phyloP scores from a whole-genome alignment of 2,113 vertebrate genomes.

The Scolopax mira region DNA sequence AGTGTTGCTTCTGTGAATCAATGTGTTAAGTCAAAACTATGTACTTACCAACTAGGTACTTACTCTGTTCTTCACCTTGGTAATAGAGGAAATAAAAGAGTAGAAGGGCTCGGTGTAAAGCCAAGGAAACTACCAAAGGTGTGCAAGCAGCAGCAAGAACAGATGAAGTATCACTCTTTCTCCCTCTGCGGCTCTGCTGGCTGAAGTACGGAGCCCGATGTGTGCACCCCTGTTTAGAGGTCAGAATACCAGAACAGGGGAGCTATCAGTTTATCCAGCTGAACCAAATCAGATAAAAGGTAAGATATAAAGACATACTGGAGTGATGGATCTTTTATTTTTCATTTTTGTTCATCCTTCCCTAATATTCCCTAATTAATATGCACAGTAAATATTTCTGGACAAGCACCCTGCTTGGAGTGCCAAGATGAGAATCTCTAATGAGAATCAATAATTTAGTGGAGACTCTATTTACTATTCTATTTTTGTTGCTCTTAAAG shows the following conservation, averaged over 20 bases:
- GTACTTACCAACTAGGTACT: not conserved
- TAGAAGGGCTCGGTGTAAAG: not conserved
- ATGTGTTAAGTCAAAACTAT: not conserved
- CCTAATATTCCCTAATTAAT: not conserved
- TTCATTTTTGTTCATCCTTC: not conserved
- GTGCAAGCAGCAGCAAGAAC: not conserved
- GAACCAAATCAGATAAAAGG: not conserved
- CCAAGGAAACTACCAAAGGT: not conserved
- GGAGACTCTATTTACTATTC: not conserved
- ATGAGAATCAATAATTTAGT: slow-evolving; percentile 13
- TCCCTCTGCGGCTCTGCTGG: not conserved
- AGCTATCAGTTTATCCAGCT: not conserved
- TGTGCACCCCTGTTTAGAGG: not conserved
- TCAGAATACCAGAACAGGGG: not conserved
- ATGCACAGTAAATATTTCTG: not conserved
- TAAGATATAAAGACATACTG: not conserved
- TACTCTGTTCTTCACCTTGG: not conserved
- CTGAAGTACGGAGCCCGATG: not conserved
- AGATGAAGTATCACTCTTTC: not conserved
- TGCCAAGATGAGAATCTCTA: not conserved
- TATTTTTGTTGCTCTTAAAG: not conserved
- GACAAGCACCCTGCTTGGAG: not conserved
- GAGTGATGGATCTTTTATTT: not conserved
- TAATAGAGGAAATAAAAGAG: not conserved
- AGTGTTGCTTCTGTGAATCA: not conserved